These are phyloP conservation scores for Panagrolaimus sp. DNA, from an alignment of 1,140 invertebrate genomes.

Conservation along the genomic window DNA sequence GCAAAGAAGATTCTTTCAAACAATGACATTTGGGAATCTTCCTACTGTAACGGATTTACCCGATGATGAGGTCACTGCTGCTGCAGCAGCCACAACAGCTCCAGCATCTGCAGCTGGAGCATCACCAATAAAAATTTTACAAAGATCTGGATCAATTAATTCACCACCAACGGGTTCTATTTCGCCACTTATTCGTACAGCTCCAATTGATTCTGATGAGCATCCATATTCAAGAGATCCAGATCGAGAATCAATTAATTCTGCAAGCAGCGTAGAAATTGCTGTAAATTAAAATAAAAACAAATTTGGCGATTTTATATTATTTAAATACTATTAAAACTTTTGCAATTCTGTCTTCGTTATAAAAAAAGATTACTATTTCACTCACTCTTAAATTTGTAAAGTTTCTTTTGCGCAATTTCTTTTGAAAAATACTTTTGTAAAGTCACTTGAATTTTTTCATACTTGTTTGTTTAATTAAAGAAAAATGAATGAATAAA, in stretches of 20 bases:
- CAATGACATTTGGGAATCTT: too few species aligned
- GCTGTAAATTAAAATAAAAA: constrained; percentile 4
- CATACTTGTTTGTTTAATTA: too few species aligned
- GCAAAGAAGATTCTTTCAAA: not conserved
- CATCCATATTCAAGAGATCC: not conserved
- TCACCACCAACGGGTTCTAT: not conserved
- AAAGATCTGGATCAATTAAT: not conserved
- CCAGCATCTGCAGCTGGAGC: not conserved
- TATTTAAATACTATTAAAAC: too few species aligned
- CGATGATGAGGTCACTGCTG: not conserved
- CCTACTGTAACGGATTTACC: not conserved
- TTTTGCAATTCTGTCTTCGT: too few species aligned
- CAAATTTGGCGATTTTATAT: too few species aligned
- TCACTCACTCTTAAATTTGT: too few species aligned
- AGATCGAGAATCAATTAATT: constrained; percentile 15
- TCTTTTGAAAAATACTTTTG: too few species aligned
- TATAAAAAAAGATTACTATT: too few species aligned
- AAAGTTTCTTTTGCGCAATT: too few species aligned
- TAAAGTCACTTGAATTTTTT: too few species aligned
- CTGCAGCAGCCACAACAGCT: not conserved
- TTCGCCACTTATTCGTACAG: not conserved
- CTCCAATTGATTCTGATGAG: not conserved
- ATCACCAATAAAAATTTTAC: not conserved
- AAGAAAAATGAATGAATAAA: too few species aligned
- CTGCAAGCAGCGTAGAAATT: constrained; percentile 2